Percentiles rank a stretch among this genome's conserved stretches.
Conservation (phyloP, 2,113 vertebrate genomes). For the Calidris pygmaea region DNA sequence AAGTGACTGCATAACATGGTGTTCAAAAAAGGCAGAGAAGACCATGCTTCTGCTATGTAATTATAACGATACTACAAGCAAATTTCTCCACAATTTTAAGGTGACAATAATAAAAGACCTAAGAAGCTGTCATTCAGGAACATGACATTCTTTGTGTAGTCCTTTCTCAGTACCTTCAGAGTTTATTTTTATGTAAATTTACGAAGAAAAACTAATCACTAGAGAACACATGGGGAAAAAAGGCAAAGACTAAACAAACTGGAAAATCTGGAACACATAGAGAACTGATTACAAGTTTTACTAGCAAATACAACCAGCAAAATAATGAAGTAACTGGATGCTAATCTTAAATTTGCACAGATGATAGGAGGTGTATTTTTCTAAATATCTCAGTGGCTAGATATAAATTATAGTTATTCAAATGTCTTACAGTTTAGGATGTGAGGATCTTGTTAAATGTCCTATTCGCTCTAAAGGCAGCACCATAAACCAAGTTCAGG, state of each 20-base stretch:
- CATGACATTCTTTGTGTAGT: neutral
- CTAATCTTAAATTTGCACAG: neutral
- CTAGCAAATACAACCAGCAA: neutral
- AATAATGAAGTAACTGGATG: neutral
- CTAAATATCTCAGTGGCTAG: neutral
- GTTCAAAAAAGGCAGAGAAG: neutral
- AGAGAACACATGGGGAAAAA: neutral
- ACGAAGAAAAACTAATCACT: neutral
- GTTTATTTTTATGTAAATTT: slow-evolving; percentile 35
- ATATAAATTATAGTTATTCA: neutral
- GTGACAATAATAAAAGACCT: neutral
- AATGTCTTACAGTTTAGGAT: neutral
- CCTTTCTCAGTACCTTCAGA: neutral
- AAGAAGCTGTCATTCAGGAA: neutral
- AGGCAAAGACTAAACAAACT: neutral
- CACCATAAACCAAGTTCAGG: neutral
- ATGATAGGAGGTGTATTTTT: neutral
- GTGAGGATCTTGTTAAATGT: neutral
- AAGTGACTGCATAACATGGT: neutral
- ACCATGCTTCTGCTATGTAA: neutral
- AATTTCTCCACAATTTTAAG: neutral
- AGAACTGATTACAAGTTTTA: neutral
- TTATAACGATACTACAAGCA: neutral
- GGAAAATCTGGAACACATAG: neutral
- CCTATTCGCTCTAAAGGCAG: neutral